These are phyloP conservation scores for Blastobasis lacticolella DNA, from an alignment of 2,888 invertebrate genomes.

Conservation along the genomic window DNA sequence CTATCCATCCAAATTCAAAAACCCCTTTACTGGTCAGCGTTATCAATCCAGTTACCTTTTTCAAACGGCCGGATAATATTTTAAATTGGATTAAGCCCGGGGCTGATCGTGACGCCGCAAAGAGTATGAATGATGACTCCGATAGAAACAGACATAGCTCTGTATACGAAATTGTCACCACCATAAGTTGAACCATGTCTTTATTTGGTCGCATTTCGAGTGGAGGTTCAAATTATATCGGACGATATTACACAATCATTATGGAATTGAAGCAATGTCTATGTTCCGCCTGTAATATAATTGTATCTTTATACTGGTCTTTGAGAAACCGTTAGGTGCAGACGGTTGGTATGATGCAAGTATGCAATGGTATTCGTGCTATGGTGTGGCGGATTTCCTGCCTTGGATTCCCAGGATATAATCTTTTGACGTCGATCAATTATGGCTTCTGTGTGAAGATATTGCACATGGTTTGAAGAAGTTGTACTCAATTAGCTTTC, in stretches of 20 bases:
- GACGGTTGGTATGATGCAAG: slow-evolving; percentile 53
- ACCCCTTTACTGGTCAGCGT: background rate
- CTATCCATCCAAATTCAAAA: too few relatives aligned
- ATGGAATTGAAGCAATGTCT: slow-evolving; percentile 59
- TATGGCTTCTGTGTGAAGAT: too few relatives aligned
- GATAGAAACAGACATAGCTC: slow-evolving; percentile 19
- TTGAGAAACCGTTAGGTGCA: slow-evolving; percentile 15
- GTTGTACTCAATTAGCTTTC: too few relatives aligned
- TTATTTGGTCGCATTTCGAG: too few relatives aligned
- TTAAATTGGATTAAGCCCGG: slow-evolving; percentile 64
- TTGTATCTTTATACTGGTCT: slow-evolving; percentile 31
- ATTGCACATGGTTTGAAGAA: too few relatives aligned
- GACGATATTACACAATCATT: slow-evolving; percentile 42
- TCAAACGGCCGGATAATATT: slow-evolving; percentile 44
- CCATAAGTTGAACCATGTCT: slow-evolving; percentile 19
- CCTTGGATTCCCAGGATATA: slow-evolving; percentile 50
- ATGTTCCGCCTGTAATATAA: slow-evolving; percentile 57
- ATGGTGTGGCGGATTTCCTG: slow-evolving; percentile 54
- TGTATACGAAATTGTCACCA: slow-evolving; percentile 28
- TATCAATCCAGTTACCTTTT: background rate
- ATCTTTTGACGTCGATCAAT: too few relatives aligned
- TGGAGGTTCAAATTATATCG: too few relatives aligned
- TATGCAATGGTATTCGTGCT: slow-evolving; percentile 19
- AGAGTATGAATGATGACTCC: slow-evolving; percentile 67
- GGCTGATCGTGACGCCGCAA: slow-evolving; percentile 65